A percentile compares a stretch with the other conserved stretches of the same genome.
Conservation (phyloP, 2,797 vertebrate species). For the Falco naumanni region DNA sequence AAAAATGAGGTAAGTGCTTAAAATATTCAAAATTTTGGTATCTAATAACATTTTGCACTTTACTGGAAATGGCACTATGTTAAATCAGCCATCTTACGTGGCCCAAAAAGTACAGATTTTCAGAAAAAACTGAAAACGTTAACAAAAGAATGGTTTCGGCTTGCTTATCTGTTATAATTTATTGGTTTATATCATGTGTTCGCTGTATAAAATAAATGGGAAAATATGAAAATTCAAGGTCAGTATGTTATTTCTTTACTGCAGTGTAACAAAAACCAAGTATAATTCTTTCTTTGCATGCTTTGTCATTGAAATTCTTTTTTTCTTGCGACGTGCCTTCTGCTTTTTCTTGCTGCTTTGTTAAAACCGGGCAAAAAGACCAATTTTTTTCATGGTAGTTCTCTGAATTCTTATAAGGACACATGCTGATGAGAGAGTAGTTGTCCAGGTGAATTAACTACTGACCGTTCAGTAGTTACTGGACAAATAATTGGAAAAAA, state of each 20-base stretch:
- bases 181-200: neutral
- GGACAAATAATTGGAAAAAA: neutral
- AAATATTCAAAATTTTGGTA: neutral
- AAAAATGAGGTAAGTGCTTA: neutral
- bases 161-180: neutral
- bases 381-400: neutral
- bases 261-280: neutral
- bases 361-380: neutral
- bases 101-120: neutral
- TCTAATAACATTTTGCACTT: neutral
- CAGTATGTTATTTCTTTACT: neutral
- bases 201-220: neutral
- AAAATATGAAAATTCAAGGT: neutral
- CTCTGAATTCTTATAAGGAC: neutral
- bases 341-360: neutral
- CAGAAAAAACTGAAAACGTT: neutral
- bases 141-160: neutral
- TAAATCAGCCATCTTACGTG: neutral
- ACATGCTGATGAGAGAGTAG: neutral
- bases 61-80: neutral
- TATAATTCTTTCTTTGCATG: neutral
- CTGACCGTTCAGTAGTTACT: neutral
- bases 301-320: neutral
- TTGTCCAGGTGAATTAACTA: neutral
- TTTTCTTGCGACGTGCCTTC: neutral